A percentile compares a stretch with the other conserved stretches of the same genome.
These are phyloP conservation scores for Baccha elongata DNA, from an alignment of 2,888 invertebrate genomes.

Conservation along the genomic window DNA sequence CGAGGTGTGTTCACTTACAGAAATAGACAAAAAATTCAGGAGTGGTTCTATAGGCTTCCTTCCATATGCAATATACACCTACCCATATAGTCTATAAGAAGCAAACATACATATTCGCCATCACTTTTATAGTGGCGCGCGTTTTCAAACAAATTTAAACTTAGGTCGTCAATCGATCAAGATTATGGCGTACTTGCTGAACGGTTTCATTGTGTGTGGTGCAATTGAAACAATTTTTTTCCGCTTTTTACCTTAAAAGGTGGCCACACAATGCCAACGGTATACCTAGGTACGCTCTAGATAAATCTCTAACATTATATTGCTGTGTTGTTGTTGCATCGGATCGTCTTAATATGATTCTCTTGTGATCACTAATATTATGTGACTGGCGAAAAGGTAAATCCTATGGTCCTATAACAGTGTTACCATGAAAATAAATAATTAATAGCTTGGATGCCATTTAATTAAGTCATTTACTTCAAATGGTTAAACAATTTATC, in stretches of 20 bases:
- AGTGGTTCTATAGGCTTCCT: conserved; percentile 64
- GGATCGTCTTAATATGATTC: conserved; percentile 48
- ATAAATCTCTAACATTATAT: conserved; percentile 60
- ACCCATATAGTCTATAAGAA: conserved; percentile 30
- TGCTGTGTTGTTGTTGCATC: conserved; percentile 2
- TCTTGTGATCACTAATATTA: conserved; percentile 33
- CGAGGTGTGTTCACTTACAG: conserved; percentile 66
- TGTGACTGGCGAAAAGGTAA: conserved; percentile 7
- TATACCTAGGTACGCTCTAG: conserved; percentile 35
- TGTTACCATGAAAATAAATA: conserved; percentile 68
- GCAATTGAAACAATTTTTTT: conserved; percentile 52
- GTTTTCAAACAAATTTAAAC: conserved; percentile 60
- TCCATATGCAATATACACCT: conserved; percentile 50
- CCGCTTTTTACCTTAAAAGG: conserved; percentile 7
- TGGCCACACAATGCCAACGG: conserved; percentile 54
- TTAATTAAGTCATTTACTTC: conserved; percentile 76
- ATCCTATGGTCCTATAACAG: conserved; percentile 11
- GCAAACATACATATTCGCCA: conserved; percentile 18
- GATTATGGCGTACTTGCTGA: conserved; percentile 56
- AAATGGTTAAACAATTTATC: conserved; percentile 75
- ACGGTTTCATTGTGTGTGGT: conserved; percentile 49
- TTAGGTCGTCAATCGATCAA: conserved; percentile 65
- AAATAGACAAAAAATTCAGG: conserved; percentile 63
- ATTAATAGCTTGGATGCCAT: conserved; percentile 75
- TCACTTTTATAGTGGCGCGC: conserved; percentile 37